Evolutionary conservation across 64 coral and sea anemone species (phyloP).

Genomic region (Hydrozoanthus tunicans): DNA sequence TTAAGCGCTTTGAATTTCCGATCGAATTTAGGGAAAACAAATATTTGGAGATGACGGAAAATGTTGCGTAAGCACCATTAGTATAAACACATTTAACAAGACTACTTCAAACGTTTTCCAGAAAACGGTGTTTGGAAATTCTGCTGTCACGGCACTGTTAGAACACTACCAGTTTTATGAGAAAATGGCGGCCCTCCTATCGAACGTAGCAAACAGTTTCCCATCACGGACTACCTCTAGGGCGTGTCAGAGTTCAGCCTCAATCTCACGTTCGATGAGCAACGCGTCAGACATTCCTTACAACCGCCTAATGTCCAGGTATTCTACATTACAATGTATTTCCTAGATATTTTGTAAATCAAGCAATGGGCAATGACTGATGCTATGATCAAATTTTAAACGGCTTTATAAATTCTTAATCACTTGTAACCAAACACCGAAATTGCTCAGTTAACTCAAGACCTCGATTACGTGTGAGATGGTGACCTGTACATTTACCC

Average conservation of each 20-base stretch:
- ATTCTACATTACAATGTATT: background rate
- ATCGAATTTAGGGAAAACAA: background rate
- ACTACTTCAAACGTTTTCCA: background rate
- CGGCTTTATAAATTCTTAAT: no score
- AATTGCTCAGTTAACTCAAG: no score
- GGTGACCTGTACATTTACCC: no score
- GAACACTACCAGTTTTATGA: constrained; percentile 89
- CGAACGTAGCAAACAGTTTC: constrained; percentile 27
- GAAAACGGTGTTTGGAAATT: constrained; percentile 25
- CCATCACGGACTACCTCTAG: constrained; percentile 60
- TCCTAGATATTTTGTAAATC: no score
- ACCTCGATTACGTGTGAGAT: no score
- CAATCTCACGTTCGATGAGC: constrained; percentile 65
- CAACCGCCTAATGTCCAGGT: constrained; percentile 76
- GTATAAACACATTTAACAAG: no score
- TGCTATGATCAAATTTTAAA: no score
- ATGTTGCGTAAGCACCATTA: background rate
- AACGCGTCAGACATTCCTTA: constrained; percentile 84
- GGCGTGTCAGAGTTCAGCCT: constrained; percentile 87
- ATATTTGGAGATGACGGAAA: background rate
- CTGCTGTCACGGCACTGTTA: constrained; percentile 53
- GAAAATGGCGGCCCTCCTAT: constrained; percentile 59
- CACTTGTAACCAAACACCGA: no score
- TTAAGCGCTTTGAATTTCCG: no score
- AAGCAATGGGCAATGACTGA: no score